Evolutionary conservation across 2,797 vertebrate genomes (phyloP).

Genomic region (Limosa lapponica): DNA sequence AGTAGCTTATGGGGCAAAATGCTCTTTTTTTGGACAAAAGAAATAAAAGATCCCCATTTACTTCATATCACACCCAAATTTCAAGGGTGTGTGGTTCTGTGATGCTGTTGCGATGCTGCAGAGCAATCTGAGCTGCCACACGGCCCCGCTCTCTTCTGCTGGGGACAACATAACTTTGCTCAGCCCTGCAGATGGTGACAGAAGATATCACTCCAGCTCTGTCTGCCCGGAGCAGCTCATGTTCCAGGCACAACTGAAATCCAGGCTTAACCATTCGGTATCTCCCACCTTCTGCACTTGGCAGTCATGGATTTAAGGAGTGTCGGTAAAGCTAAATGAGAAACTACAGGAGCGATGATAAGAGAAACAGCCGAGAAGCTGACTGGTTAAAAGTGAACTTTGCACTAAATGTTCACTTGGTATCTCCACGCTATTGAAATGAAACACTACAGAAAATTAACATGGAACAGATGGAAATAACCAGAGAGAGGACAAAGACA

Average conservation of each 20-base stretch:
- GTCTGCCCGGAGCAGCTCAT: background rate
- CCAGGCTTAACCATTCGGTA: background rate
- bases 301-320: background rate
- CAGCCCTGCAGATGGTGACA: background rate
- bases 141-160: background rate
- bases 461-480: background rate
- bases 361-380: background rate
- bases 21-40: background rate
- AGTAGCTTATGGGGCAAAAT: background rate
- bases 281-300: background rate
- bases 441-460: background rate
- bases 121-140: background rate
- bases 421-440: background rate
- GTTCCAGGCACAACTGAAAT: background rate
- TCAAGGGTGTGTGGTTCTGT: background rate
- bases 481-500: background rate
- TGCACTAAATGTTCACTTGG: background rate
- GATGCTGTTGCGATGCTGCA: background rate
- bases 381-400: background rate
- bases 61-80: rapidly evolving
- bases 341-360: background rate
- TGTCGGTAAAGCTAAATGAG: background rate
- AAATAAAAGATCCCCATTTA: background rate
- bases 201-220: background rate
- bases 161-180: background rate